Evolutionary conservation across 2,797 vertebrate genomes (phyloP).

Genomic region (Percopsis omiscomaycus): DNA sequence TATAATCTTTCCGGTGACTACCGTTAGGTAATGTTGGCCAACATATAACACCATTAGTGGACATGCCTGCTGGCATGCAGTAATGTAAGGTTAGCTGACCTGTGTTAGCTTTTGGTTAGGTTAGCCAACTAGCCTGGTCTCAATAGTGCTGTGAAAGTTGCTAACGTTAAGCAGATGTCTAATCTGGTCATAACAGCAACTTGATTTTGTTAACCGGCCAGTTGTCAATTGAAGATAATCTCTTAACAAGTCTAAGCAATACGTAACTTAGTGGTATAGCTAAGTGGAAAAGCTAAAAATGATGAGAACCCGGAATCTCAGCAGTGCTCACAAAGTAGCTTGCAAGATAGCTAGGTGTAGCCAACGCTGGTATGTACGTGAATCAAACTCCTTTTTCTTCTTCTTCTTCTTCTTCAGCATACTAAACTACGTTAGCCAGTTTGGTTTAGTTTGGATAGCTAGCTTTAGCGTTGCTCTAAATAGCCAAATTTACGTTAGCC

Average conservation of each 20-base stretch:
- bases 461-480: slow-evolving; percentile 62
- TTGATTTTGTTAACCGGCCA: slow-evolving; percentile 35
- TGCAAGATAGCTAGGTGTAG: slow-evolving; percentile 35
- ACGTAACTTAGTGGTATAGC: slow-evolving; percentile 4
- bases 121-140: slow-evolving; percentile 44
- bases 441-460: slow-evolving; percentile 42
- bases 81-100: not conserved
- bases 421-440: slow-evolving; percentile 43
- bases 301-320: slow-evolving; percentile 14
- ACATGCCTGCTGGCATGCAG: not conserved
- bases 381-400: slow-evolving; percentile 58
- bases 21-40: not conserved
- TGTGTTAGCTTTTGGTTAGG: slow-evolving; percentile 46
- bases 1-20: not conserved
- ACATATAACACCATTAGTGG: not conserved
- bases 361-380: slow-evolving; percentile 30
- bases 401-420: slow-evolving; percentile 46
- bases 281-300: not conserved
- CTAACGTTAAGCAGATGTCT: slow-evolving; percentile 45
- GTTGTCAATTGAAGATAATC: slow-evolving; percentile 42
- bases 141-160: slow-evolving; percentile 35
- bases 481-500: slow-evolving; percentile 49
- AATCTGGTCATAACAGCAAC: slow-evolving; percentile 37
- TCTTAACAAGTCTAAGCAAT: not conserved
- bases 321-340: slow-evolving; percentile 26